Base-by-base conservation (phyloP, 2,888 invertebrate genomes). In the Eupeodes luniger region DNA sequence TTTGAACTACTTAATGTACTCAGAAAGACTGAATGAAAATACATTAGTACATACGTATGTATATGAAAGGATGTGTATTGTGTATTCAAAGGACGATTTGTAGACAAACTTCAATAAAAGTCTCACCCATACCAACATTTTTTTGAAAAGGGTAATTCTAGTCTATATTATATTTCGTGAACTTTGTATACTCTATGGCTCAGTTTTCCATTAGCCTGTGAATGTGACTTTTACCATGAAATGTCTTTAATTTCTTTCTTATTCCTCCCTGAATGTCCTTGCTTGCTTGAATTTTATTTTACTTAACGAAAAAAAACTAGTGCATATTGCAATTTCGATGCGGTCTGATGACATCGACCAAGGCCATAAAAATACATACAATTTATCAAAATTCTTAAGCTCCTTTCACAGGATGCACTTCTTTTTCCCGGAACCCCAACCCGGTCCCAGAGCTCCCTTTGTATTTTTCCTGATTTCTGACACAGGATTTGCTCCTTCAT, bases 271-370 rank as follows among this genome's bases (percentile, higher is more conserved):
- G 14, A 44, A 34, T 19, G 57, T 53, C 11, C 9, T 72, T 44
- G 40, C 36, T 34, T 40, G 34, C 47, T 57, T 66, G 77, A 61
- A 11, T 51, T 44, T 27, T 49, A 67, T 66, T 80, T 61, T 84
- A 82, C 82, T 84, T 79, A 27, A 10, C 1, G 19, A 67, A 27
- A 62, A 62, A 44, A 40, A 62, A 12, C 11, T 53, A 83, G 79
- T 76, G 79, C 84, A 84, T 87, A 83, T 87, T 87, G 84, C 87
- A 87, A 80, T 80, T 80, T 87, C 76, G 80, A 84, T 87, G 87
- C 76, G 84, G 87, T 80, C 87, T 83, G 69, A 70, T 79, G 70
- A 75, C 69, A 75, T 76, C 77, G 85, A 78, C 85, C 83, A 83
- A 67, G 86, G 67, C 79, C 70, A 80, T 79, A 77, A 74, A 77